Conservation (phyloP, 2,113 vertebrate genomes). For the Morone saxatilis region DNA sequence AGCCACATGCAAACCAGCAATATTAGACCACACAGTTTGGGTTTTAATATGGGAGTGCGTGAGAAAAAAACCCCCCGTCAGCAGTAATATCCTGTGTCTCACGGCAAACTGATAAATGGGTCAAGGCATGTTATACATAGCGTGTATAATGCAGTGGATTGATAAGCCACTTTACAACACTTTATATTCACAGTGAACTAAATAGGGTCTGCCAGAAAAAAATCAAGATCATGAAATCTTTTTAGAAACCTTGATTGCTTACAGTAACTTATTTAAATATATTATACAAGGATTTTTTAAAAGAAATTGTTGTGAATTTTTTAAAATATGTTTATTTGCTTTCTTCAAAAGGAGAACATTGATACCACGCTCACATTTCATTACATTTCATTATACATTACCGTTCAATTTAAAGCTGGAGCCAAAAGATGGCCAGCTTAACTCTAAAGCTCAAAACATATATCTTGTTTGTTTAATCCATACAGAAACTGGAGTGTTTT, state of each 20-base stretch:
- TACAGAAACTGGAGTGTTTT: neutral
- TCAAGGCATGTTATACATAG: constrained; percentile 36
- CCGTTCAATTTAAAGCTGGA: too few relatives aligned
- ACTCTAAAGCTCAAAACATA: too few relatives aligned
- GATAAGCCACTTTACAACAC: neutral
- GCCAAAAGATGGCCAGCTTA: too few relatives aligned
- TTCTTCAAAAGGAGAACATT: too few relatives aligned
- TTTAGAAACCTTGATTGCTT: neutral
- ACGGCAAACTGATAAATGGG: constrained; percentile 29
- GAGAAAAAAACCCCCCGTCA: neutral
- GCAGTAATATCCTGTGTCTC: neutral
- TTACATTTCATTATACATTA: too few relatives aligned
- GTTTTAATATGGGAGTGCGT: constrained; percentile 2
- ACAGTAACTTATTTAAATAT: neutral
- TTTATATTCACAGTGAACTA: neutral
- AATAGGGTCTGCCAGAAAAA: neutral
- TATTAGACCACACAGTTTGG: constrained; percentile 5
- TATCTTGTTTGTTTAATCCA: neutral
- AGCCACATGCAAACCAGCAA: constrained; percentile 35
- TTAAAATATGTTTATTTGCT: too few relatives aligned
- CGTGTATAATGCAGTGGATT: neutral
- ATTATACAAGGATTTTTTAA: neutral
- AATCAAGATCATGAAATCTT: neutral
- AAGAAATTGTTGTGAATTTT: too few relatives aligned
- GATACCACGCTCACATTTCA: too few relatives aligned